Evolutionary conservation across 1,140 invertebrate genomes (phyloP), one percentile per base, ranked within the genome.

Genomic region (Leptonema lineaticorne): DNA sequence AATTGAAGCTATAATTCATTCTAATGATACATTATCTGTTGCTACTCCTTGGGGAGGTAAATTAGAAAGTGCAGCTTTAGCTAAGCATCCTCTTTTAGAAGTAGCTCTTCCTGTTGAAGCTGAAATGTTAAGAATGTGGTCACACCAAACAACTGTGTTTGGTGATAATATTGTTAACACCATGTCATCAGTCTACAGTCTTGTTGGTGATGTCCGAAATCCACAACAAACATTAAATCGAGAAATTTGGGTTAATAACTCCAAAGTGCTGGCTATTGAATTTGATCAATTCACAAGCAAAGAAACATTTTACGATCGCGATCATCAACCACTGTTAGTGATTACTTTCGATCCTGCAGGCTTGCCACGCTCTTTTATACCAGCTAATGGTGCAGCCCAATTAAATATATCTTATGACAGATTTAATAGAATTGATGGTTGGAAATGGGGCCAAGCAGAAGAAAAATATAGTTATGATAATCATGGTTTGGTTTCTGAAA

Each of bases 371-470:
- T 87, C 87, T 2, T 93, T 92, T 79, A 87, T 87, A 16, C 91
- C 92, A 0, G 85, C 88, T 18, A 88, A 88, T 45, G 85, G 84
- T 72, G 89, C 85, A 27, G 88, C 88, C 78, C 90, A 89, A 64
- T 82, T 97, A 1, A 97, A 93, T 75, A 89, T 97, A 57, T 92
- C 91, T 1, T 97, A 97, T 76, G 94, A 97, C 75, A 86, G 90
- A 65, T 96, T 95, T 79, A 95, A 96, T 73, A 86, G 94, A 60
- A 87, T 97, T n/a, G 90, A 93, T 69, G 88, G 88, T 18, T 97
- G 95, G 94, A 89, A 89, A 74, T 96, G 95, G 90, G 95, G 95
- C 1, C 84, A 87, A 0, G 88, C 91, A 5, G 89, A 91, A 72
- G 91, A 97, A 75, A 89, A 89, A 45, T 94, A 94, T 75, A 89